Base-by-base conservation (phyloP, 2,113 vertebrate genomes). In the Ophiodon elongatus region DNA sequence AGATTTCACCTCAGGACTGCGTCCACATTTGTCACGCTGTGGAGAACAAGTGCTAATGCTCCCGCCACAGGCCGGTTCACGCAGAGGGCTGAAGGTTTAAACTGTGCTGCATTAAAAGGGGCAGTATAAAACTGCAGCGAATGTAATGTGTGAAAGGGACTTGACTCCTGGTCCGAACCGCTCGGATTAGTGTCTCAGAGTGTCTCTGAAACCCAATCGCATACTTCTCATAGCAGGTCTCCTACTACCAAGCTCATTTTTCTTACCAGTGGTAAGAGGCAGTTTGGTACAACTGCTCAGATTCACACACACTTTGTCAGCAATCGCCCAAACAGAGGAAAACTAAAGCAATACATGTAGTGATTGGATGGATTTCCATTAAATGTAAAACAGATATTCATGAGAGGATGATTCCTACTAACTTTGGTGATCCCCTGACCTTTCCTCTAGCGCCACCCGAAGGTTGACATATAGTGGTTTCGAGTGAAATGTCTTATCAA, bases 1-100 rank as follows among this genome's bases (percentile, higher is more conserved):
- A 63, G 65, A 75, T 84, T 73, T 73, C 83, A 68, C 87, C 79
- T 83, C 59, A 64, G 73, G 82, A 76, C 73, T 25, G 47, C 27
- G 11, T 63, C 69, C 54, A 31, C 41, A 72, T 86, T 78, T 77
- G 62, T 85, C 80, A 78, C 27, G 17, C 33, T 52, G 54, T 57
- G 50, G 64, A 76, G 77, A 64, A 33, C 11, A 6, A 33, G 75
- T 6, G 52, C 31, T 45, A 41, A 39, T 43, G 63, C 63, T 73
- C 19, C 45, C 14, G 37, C 76, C 59, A 62, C 37, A 3, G 66
- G 65, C 52, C 39, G 56, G 70, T 72, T 74, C 73, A 47, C 8
- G 11, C 29, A 57, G 19, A 41, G 35, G 67, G 75, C 56, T 74
- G 70, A 35, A 25, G 72, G 29, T 87, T 88, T 82, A 64, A 81